Evolutionary conservation across 2,888 invertebrate species (phyloP), one percentile per base, ranked within the genome.

Genomic region (Cepaea hortensis): DNA sequence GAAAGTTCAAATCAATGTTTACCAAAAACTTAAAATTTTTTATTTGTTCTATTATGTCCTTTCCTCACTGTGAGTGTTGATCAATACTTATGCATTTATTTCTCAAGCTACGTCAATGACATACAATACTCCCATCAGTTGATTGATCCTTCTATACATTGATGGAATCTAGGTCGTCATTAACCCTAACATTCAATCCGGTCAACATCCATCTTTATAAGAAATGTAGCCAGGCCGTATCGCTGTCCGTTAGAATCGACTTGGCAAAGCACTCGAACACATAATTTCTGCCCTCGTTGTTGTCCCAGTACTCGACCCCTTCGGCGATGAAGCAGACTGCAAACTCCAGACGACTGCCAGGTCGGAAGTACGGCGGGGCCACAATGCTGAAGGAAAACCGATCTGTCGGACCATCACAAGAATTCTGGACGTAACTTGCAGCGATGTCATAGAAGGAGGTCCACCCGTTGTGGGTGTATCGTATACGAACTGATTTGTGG

Each of bases 401-500:
- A 94, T 98, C 98, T 72, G 98, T 98, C 92, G 97, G 97, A 1
- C 98, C 98, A 93, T 98, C 98, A 95, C 98, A 97, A 94, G 95
- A 98, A 92, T 93, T 92, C 75, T 91, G 91, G 20, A 97, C 96
- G 94, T 98, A 98, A 62, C 96, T 96, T 15, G 97, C 97, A 92
- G 96, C 96, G 85, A 98, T 95, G 94, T 98, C 98, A 75, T 96
- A 96, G 95, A 96, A 97, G 81, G 96, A 97, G 91, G 96, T 96
- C 98, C 98, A 99, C 88, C 96, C 96, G 94, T 98, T 97, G 93
- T 97, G 95, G 9, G 97, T 96, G 94, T 98, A 98, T 85, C 98
- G 96, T 88, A 98, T 96, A 93, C 97, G 96, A 77, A 98, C 98
- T 81, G 96, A 96, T 95, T 99, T 99, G 94, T 98, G 96, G 94